Conservation (phyloP, 2,888 invertebrate genomes). For the Alentia gelatinosa region DNA sequence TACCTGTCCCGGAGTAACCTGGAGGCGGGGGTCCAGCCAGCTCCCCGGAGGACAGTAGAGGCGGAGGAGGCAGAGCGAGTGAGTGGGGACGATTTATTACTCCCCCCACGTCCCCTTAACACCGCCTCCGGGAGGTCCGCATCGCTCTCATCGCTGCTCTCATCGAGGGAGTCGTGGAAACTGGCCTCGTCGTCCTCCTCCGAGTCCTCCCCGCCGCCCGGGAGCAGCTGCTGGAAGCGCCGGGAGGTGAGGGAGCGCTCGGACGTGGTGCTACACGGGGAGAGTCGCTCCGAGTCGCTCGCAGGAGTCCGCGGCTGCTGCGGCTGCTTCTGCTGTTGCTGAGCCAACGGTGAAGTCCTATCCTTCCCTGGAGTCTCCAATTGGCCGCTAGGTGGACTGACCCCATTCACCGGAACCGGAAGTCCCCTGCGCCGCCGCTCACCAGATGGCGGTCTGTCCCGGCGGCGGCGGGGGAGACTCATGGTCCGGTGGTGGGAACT, state of each 20-base stretch:
- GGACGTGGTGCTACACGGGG: neutral
- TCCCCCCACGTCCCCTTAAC: neutral
- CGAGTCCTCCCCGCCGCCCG: neutral
- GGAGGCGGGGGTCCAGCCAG: neutral
- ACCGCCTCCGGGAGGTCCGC: neutral
- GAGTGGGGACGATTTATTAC: neutral
- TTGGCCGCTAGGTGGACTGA: neutral
- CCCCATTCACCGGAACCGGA: neutral
- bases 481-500: neutral
- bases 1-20: constrained; percentile 37
- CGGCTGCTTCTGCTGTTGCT: neutral
- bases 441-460: neutral
- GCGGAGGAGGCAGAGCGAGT: neutral
- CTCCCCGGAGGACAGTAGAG: neutral
- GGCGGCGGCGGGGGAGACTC: neutral
- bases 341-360: neutral
- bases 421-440: neutral
- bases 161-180: neutral
- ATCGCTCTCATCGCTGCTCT: neutral
- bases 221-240: constrained; percentile 28
- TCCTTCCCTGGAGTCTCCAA: neutral
- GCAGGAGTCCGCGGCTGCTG: neutral
- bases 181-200: neutral
- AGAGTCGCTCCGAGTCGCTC: neutral
- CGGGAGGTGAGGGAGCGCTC: constrained; percentile 19